These are phyloP conservation scores for Lasioglossum baleicum DNA, from an alignment of 1,140 invertebrate genomes.

Conservation along the genomic window DNA sequence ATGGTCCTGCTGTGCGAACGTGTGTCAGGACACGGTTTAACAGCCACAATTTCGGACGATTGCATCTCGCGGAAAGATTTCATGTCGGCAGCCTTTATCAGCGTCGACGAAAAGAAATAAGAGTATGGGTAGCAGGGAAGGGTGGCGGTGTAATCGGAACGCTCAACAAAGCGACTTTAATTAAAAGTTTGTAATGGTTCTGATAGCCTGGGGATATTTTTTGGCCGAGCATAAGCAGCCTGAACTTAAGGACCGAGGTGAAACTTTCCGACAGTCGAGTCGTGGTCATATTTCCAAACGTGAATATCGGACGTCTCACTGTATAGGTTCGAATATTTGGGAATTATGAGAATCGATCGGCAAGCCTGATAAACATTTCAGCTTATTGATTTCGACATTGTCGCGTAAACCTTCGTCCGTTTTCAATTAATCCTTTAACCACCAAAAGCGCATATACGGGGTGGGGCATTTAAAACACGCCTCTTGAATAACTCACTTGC, in stretches of 20 bases:
- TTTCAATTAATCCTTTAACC: too few relatives aligned
- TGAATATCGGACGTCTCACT: constrained; percentile 12
- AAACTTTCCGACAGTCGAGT: neutral
- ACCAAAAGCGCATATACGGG: too few relatives aligned
- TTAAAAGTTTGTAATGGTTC: constrained; percentile 55
- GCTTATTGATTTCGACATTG: neutral
- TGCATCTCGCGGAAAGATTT: constrained; percentile 39
- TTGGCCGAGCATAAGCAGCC: constrained; percentile 35
- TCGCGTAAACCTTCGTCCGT: too few relatives aligned
- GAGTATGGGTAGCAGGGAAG: neutral
- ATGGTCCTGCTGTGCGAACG: neutral
- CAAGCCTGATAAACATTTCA: neutral
- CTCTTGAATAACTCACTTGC: too few relatives aligned
- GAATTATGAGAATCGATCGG: neutral
- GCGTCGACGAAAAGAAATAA: neutral
- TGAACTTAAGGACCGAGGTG: neutral
- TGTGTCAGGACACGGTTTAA: neutral
- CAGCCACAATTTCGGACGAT: constrained; percentile 17
- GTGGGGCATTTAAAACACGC: too few relatives aligned
- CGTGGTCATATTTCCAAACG: constrained; percentile 28
- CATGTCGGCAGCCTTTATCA: constrained; percentile 30
- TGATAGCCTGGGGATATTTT: constrained; percentile 49
- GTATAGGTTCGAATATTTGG: neutral
- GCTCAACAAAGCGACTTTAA: constrained; percentile 55
- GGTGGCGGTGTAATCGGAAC: constrained; percentile 20